Evolutionary conservation across 2,797 vertebrate genomes (phyloP).

Genomic region (Streptopelia turtur): DNA sequence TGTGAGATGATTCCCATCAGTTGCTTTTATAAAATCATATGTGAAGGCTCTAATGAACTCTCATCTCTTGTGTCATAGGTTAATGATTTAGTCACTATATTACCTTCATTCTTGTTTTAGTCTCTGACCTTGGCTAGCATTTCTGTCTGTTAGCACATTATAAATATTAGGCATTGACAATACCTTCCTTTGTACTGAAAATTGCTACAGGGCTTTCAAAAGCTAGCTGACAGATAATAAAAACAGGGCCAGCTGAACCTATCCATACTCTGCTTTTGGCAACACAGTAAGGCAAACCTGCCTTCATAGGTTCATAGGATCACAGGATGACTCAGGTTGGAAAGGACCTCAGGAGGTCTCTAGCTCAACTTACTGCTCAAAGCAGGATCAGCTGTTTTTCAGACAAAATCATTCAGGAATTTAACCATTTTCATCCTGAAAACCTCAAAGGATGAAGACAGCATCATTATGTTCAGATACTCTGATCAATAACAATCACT

Average conservation of each 20-base stretch:
- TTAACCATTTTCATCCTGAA: neutral
- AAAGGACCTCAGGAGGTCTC: neutral
- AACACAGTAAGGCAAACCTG: neutral
- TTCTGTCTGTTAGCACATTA: neutral
- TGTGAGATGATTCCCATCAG: fast-evolving
- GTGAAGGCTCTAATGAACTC: neutral
- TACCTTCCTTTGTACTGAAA: neutral
- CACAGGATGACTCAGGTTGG: neutral
- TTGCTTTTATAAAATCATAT: neutral
- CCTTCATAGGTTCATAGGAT: neutral
- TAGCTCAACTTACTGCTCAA: neutral
- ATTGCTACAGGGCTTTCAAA: neutral
- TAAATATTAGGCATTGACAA: neutral
- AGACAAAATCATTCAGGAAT: neutral
- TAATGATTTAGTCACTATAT: conserved; percentile 1
- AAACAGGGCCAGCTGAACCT: neutral
- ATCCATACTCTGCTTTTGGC: neutral
- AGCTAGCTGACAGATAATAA: neutral
- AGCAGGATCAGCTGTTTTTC: neutral
- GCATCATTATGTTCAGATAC: neutral
- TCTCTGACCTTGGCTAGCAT: neutral
- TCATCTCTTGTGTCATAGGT: neutral
- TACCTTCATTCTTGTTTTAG: neutral
- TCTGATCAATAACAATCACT: neutral
- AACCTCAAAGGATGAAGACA: neutral